Evolutionary conservation across 2,888 invertebrate species (phyloP), one percentile per base, ranked within the genome.

Genomic region (Acronicta alni): DNA sequence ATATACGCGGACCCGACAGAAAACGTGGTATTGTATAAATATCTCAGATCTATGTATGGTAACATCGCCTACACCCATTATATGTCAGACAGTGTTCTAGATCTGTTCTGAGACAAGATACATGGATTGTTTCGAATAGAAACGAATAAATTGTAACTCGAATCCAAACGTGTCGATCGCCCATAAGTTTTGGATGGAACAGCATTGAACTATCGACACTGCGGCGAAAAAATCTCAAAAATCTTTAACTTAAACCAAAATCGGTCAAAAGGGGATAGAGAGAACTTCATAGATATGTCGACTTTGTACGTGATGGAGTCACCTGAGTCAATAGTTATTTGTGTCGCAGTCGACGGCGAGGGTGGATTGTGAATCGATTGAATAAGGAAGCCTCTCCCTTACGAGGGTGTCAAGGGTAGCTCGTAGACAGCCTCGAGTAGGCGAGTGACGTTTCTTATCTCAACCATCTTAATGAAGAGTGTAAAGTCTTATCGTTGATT

Each of bases 321-420:
- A 82, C 82, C 81, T 84, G 82, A 83, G 85, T 87, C 82, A 87
- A 87, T 82, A 79, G 60, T 73, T 83, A 84, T 86, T 86, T 83
- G 80, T 80, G 77, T 78, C 77, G 75, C 72, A 67, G 76, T 66
- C 62, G 52, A 52, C 65, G 49, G 61, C 70, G 84, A 85, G 89
- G 89, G 89, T 85, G 84, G 77, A 71, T 85, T 81, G 82, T 68
- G 63, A 70, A 91, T 92, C 91, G 91, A 91, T 91, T 84, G 81
- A 73, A 76, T 67, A 76, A 80, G 77, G 77, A 78, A 77, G 64
- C 63, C 75, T 71, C 85, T 81, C 84, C 80, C 80, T 70, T 60
- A 42, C 57, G 57, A 73, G 77, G 74, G 75, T 79, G 79, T 83
- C 84, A 87, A 85, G 88, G 86, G 88, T 82, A 84, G 76, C 74